Percentiles rank a stretch among this genome's conserved stretches.
These are phyloP conservation scores for Chascanopsetta lugubris DNA, from an alignment of 2,113 vertebrate species.

Conservation along the genomic window DNA sequence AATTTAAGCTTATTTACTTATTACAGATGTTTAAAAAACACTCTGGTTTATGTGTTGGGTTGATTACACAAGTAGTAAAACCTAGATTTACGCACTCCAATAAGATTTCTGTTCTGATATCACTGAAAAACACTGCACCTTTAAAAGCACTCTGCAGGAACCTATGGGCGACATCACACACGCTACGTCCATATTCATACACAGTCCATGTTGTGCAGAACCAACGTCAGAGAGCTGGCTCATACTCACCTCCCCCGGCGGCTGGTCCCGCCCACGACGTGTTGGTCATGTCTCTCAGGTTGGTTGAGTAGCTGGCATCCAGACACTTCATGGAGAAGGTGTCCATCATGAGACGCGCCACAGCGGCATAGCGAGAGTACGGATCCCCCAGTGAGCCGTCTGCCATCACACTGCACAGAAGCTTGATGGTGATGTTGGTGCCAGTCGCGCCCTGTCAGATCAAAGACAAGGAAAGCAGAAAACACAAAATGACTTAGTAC, in stretches of 20 bases:
- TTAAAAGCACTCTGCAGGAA: background rate
- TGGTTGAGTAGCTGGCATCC: conserved; percentile 64
- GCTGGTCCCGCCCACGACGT: conserved; percentile 66
- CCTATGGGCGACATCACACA: too few relatives aligned
- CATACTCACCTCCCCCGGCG: conserved; percentile 72
- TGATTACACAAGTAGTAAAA: too few relatives aligned
- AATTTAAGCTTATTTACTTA: too few relatives aligned
- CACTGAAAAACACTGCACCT: too few relatives aligned
- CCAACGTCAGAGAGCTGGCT: too few relatives aligned
- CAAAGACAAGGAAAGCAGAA: background rate
- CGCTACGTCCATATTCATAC: too few relatives aligned
- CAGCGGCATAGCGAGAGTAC: conserved; percentile 56
- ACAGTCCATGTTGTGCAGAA: too few relatives aligned
- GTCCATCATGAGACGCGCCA: conserved; percentile 62
- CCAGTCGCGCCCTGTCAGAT: conserved; percentile 47
- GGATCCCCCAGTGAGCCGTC: conserved; percentile 63
- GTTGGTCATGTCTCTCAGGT: conserved; percentile 72
- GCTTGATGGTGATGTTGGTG: conserved; percentile 75
- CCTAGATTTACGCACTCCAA: too few relatives aligned
- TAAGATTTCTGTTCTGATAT: too few relatives aligned
- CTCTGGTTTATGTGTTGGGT: too few relatives aligned
- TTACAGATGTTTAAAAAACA: too few relatives aligned
- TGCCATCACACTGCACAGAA: conserved; percentile 73
- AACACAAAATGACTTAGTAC: background rate
- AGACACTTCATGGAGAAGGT: conserved; percentile 61